Evolutionary conservation across 2,113 vertebrate species (phyloP).

Genomic region (Atlantisia rogersi): DNA sequence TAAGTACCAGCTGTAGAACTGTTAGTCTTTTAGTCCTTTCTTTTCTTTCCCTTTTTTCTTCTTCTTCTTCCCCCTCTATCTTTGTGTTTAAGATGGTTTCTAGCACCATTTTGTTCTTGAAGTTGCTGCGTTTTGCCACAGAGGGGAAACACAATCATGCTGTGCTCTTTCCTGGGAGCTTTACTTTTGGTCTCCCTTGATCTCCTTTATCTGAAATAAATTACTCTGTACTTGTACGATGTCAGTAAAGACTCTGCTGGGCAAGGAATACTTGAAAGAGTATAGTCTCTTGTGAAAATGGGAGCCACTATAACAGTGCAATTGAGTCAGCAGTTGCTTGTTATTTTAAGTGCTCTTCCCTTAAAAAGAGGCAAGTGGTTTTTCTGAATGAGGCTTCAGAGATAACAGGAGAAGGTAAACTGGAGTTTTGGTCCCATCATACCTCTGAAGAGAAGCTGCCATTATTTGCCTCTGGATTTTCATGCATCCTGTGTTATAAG

Average conservation of each 20-base stretch:
- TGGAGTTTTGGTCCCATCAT: neutral
- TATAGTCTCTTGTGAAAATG: neutral
- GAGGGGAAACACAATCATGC: neutral
- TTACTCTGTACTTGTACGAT: neutral
- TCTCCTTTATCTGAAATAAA: neutral
- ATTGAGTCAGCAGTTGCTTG: neutral
- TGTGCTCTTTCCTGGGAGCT: neutral
- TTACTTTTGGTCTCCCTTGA: neutral
- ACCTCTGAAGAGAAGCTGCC: neutral
- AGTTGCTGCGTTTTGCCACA: neutral
- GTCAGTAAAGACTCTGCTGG: neutral
- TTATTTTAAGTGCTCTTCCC: neutral
- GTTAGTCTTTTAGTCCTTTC: neutral
- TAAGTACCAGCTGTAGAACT: neutral
- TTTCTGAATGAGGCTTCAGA: neutral
- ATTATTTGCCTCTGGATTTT: neutral
- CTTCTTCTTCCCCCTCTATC: rapidly evolving
- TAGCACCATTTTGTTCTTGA: constrained; percentile 16
- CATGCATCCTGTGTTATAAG: neutral
- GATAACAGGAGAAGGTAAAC: neutral
- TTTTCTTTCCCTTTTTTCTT: too few relatives aligned
- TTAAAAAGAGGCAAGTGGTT: neutral
- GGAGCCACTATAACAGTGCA: neutral
- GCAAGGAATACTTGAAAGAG: neutral
- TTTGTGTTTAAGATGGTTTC: neutral